Evolutionary conservation across 2,888 invertebrate species (phyloP).

Genomic region (Hirtodrosophila alboralis): DNA sequence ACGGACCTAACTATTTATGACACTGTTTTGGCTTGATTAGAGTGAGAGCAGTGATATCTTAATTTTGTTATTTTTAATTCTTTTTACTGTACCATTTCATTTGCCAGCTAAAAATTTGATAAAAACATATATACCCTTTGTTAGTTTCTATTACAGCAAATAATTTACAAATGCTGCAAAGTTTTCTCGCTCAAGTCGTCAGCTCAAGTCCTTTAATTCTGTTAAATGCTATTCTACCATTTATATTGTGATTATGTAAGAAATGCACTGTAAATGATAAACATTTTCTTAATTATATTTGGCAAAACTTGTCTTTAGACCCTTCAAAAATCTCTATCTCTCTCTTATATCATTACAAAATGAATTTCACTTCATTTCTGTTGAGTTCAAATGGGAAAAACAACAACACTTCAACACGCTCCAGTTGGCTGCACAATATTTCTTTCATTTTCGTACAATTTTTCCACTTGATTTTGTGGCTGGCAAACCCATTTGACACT

Average conservation of each 20-base stretch:
- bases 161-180: conserved; percentile 14
- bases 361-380: conserved; percentile 51
- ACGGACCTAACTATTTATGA: too few relatives aligned
- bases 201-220: conserved; percentile 43
- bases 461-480: conserved; percentile 33
- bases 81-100: too few relatives aligned
- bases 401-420: conserved; percentile 58
- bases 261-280: conserved; percentile 53
- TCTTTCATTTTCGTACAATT: neutral
- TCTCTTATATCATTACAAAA: conserved; percentile 1
- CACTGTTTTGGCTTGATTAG: too few relatives aligned
- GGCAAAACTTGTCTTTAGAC: conserved; percentile 27
- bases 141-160: neutral
- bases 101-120: too few relatives aligned
- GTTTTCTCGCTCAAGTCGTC: conserved; percentile 46
- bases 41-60: too few relatives aligned
- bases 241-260: conserved; percentile 51
- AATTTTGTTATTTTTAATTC: too few relatives aligned
- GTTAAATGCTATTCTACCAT: conserved; percentile 21
- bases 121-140: neutral
- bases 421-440: conserved; percentile 37
- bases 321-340: too few relatives aligned
- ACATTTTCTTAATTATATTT: conserved; percentile 76
- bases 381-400: conserved; percentile 44
- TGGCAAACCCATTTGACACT: conserved; percentile 62